Conservation (phyloP, 1,140 invertebrate species). For the Cyclina sinensis region DNA sequence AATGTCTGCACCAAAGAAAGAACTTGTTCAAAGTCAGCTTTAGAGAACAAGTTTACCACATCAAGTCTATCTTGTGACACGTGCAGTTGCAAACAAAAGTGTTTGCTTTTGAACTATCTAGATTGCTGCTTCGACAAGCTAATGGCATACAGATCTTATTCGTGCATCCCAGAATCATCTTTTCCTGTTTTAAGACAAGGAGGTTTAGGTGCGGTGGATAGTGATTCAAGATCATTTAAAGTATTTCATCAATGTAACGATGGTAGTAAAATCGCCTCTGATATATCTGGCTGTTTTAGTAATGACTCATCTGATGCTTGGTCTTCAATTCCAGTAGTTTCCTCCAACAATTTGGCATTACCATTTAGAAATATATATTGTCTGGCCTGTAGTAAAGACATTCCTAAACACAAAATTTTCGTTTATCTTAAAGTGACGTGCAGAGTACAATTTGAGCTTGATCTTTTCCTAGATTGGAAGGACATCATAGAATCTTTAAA, state of each 20-base stretch:
- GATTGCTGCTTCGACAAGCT: slow-evolving; percentile 17
- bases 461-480: neutral
- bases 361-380: slow-evolving; percentile 14
- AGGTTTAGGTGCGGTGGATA: neutral
- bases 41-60: neutral
- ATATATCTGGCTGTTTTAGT: neutral
- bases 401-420: neutral
- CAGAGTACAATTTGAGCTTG: neutral
- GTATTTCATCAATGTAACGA: neutral
- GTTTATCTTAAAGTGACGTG: neutral
- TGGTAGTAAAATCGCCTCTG: too few relatives aligned
- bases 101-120: neutral
- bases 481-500: neutral
- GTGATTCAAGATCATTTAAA: neutral
- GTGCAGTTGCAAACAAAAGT: neutral
- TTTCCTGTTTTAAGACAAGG: neutral
- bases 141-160: neutral
- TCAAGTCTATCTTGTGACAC: neutral
- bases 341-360: neutral
- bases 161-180: neutral
- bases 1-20: neutral
- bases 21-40: neutral
- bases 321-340: neutral
- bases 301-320: neutral
- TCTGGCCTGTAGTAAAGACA: neutral